Conservation (phyloP, 2,888 invertebrate species). For the Caenorhabditis sp. region DNA sequence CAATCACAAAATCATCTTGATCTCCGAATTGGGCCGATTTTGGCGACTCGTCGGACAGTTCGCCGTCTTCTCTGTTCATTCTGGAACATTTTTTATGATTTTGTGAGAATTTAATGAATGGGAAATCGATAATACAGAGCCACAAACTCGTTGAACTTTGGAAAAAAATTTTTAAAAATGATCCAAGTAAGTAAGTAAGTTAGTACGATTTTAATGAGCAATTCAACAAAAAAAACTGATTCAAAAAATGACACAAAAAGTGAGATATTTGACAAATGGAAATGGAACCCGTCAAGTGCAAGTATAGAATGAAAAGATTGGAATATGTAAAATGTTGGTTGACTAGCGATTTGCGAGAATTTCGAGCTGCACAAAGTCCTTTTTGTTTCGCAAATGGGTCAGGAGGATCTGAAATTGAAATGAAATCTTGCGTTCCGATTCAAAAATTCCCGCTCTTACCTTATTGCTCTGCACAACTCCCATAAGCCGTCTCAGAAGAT, state of each 20-base stretch:
- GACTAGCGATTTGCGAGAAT: not conserved
- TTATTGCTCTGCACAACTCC: conserved; percentile 1
- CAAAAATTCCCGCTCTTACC: conserved; percentile 1
- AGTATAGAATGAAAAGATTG: not conserved
- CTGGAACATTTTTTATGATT: not conserved
- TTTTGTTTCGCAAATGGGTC: not conserved
- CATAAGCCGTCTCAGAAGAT: conserved; percentile 12
- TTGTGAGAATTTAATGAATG: not conserved
- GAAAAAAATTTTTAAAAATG: not conserved
- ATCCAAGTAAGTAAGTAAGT: no score
- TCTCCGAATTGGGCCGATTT: conserved; percentile 5
- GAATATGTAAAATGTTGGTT: no score
- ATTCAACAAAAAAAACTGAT: no score
- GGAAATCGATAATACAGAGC: not conserved
- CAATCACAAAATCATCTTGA: conserved; percentile 38
- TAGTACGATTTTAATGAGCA: no score
- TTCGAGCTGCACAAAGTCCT: not conserved
- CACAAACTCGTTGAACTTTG: not conserved
- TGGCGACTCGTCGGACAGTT: conserved; percentile 29
- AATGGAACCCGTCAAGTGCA: conserved; percentile 5
- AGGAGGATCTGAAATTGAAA: conserved; percentile 25
- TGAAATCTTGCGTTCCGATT: not conserved
- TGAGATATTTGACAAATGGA: conserved; percentile 1
- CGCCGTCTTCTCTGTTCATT: conserved; percentile 56
- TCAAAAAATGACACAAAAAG: no score